Evolutionary conservation across 2,888 invertebrate species (phyloP).

Genomic region (Ophonus ardosiacus): DNA sequence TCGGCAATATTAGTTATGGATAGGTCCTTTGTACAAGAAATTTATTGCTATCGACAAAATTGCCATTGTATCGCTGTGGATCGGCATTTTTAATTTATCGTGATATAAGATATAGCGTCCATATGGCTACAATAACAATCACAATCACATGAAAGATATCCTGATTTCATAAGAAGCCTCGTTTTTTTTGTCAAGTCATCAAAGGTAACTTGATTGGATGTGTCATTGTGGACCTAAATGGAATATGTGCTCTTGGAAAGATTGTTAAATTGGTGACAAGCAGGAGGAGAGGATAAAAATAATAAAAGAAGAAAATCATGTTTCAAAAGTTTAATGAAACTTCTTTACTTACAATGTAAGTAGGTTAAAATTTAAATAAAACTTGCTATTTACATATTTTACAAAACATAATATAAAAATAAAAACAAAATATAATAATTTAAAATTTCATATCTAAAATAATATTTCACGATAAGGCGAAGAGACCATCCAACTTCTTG

Average conservation of each 20-base stretch:
- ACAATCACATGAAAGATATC: slow-evolving; percentile 30
- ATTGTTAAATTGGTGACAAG: slow-evolving; percentile 44
- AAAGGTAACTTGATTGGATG: slow-evolving; percentile 32
- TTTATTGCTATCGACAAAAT: slow-evolving; percentile 65
- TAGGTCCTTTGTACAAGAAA: slow-evolving; percentile 67
- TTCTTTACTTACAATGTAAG: slow-evolving; percentile 64
- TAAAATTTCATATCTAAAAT: slow-evolving; percentile 65
- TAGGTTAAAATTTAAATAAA: slow-evolving; percentile 65
- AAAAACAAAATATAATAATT: slow-evolving; percentile 67
- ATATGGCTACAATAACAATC: slow-evolving; percentile 45
- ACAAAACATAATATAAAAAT: slow-evolving; percentile 65
- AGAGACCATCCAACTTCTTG: slow-evolving; percentile 66
- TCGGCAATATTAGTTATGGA: slow-evolving; percentile 68
- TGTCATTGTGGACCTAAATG: slow-evolving; percentile 29
- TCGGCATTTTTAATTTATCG: slow-evolving; percentile 63
- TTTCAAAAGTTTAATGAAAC: slow-evolving; percentile 62
- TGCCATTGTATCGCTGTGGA: slow-evolving; percentile 58
- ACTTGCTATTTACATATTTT: slow-evolving; percentile 66
- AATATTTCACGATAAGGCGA: slow-evolving; percentile 65
- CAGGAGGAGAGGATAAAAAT: slow-evolving; percentile 50
- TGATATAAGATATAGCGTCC: slow-evolving; percentile 1
- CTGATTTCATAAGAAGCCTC: slow-evolving; percentile 9
- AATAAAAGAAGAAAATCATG: slow-evolving; percentile 63
- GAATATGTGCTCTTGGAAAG: slow-evolving; percentile 34
- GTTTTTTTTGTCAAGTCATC: slow-evolving; percentile 30